These are phyloP conservation scores for Babylonia areolata DNA, from an alignment of 1,140 invertebrate species.

Conservation along the genomic window DNA sequence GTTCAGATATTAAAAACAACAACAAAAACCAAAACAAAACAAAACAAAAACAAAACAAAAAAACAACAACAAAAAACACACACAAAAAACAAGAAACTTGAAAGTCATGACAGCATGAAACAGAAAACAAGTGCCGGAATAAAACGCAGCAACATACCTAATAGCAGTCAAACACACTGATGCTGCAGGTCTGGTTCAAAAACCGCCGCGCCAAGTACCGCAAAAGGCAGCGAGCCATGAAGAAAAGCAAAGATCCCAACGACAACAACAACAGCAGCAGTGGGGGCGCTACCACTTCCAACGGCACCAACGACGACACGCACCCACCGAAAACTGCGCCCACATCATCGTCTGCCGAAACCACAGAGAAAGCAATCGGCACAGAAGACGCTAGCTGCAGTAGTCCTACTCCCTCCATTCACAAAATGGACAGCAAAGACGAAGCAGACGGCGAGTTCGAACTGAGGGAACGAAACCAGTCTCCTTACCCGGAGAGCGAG, in stretches of 20 bases:
- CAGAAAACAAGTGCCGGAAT: background rate
- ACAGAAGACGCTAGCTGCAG: background rate
- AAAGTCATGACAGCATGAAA: background rate
- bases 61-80: background rate
- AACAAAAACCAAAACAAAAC: background rate
- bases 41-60: background rate
- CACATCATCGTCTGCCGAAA: background rate
- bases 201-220: slow-evolving; percentile 73
- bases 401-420: too few relatives aligned
- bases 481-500: slow-evolving; percentile 27
- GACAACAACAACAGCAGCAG: slow-evolving; percentile 18
- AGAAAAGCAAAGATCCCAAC: slow-evolving; percentile 42
- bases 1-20: background rate
- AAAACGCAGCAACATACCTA: background rate
- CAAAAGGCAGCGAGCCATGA: slow-evolving; percentile 68
- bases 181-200: slow-evolving; percentile 74
- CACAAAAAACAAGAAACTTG: background rate
- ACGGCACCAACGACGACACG: background rate
- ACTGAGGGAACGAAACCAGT: background rate
- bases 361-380: background rate
- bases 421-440: background rate
- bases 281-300: background rate
- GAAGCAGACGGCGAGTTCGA: slow-evolving; percentile 35
- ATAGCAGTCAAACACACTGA: background rate
- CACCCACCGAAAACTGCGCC: background rate